phyloP scores from a whole-genome alignment of 2,888 invertebrate species.

The Heteromurus nitidus region DNA sequence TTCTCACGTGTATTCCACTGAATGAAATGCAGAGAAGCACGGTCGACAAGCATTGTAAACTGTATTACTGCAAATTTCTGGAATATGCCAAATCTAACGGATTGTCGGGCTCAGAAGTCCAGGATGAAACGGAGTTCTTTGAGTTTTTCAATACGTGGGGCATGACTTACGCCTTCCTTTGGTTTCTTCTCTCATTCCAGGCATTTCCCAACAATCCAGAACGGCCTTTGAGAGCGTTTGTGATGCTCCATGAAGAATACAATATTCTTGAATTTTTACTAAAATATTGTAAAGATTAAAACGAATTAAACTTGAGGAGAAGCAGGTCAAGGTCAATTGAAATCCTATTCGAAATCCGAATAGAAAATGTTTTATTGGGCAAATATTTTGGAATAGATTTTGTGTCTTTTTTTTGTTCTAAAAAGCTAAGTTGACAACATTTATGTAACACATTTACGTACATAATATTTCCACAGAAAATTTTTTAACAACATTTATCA shows the following conservation, averaged over 20 bases:
- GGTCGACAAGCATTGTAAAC: constrained; percentile 37
- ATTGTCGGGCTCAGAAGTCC: background rate
- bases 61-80: constrained; percentile 58
- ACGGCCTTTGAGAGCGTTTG: constrained; percentile 41
- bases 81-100: constrained; percentile 26
- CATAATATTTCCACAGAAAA: too few species aligned
- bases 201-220: constrained; percentile 38
- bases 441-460: too few species aligned
- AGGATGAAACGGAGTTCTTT: constrained; percentile 55
- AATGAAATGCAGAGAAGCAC: constrained; percentile 38
- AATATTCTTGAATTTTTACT: constrained; percentile 55
- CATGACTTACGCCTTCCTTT: constrained; percentile 57
- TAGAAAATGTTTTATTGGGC: too few species aligned
- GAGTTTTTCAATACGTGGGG: constrained; percentile 69
- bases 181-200: constrained; percentile 62
- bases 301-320: too few species aligned
- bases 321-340: too few species aligned
- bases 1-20: constrained; percentile 61
- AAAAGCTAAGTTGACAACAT: too few species aligned
- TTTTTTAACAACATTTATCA: too few species aligned
- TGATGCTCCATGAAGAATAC: constrained; percentile 55
- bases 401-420: too few species aligned
- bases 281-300: too few species aligned
- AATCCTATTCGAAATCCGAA: too few species aligned
- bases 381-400: too few species aligned